phyloP scores from a whole-genome alignment of 2,888 invertebrate species.

The Anodontia alba region DNA sequence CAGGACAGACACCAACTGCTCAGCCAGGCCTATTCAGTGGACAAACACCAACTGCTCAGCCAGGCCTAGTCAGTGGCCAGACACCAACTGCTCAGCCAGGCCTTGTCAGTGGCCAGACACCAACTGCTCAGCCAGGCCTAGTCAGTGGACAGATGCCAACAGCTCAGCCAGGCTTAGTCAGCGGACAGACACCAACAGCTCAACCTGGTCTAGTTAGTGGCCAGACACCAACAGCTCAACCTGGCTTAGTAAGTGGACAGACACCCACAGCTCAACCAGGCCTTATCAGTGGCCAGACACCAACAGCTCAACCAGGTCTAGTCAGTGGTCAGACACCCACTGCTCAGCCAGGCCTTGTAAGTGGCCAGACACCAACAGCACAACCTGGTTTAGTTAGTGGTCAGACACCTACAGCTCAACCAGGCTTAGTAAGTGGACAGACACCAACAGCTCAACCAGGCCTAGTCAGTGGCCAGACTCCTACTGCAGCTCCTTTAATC shows the following conservation, averaged over 20 bases:
- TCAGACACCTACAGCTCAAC: constrained; percentile 24
- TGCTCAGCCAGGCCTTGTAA: constrained; percentile 33
- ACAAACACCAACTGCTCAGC: constrained; percentile 43
- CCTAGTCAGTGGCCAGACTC: constrained; percentile 15
- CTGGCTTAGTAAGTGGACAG: constrained; percentile 35
- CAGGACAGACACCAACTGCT: constrained; percentile 40
- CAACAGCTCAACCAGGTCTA: constrained; percentile 48
- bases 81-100: constrained; percentile 49
- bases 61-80: constrained; percentile 33
- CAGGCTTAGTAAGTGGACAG: constrained; percentile 25
- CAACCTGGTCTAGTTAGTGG: constrained; percentile 35
- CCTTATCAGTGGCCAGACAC: constrained; percentile 33
- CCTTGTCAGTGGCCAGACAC: constrained; percentile 34
- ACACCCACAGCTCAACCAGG: constrained; percentile 54
- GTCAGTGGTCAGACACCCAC: constrained; percentile 43
- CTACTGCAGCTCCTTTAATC: constrained; percentile 28
- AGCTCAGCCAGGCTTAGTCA: constrained; percentile 36
- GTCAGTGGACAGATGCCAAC: constrained; percentile 42
- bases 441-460: constrained; percentile 42
- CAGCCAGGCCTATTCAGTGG: constrained; percentile 41
- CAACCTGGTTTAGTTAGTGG: constrained; percentile 16
- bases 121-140: constrained; percentile 48
- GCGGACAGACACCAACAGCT: constrained; percentile 51
- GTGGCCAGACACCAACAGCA: constrained; percentile 14
- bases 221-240: constrained; percentile 41